phyloP scores from a whole-genome alignment of 2,888 invertebrate genomes.

The Eremobia ochroleuca region DNA sequence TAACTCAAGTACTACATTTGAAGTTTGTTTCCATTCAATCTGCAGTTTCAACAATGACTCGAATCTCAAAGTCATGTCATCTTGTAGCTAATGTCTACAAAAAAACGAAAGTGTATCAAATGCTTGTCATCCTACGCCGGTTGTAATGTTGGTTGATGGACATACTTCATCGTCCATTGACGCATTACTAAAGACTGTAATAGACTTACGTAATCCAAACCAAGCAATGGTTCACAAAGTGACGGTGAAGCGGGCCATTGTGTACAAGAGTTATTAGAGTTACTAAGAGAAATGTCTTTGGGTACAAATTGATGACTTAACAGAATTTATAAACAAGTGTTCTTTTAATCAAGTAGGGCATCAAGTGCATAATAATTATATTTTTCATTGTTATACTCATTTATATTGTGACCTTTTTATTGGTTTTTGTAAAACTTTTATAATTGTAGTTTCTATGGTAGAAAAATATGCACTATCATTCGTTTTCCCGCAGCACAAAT shows the following conservation, averaged over 20 bases:
- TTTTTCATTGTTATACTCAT: conserved; percentile 19
- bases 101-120: conserved; percentile 60
- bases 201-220: background rate
- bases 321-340: conserved; percentile 37
- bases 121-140: conserved; percentile 49
- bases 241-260: conserved; percentile 36
- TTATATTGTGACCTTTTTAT: conserved; percentile 13
- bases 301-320: conserved; percentile 45
- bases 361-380: conserved; percentile 39
- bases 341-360: conserved; percentile 37
- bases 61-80: conserved; percentile 36
- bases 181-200: conserved; percentile 13
- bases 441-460: background rate
- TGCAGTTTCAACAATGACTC: conserved; percentile 16
- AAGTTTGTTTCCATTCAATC: background rate
- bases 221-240: conserved; percentile 23
- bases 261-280: conserved; percentile 45
- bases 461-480: background rate
- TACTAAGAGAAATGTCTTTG: conserved; percentile 51
- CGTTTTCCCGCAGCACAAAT: background rate
- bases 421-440: conserved; percentile 3
- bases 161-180: conserved; percentile 20
- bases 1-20: background rate
- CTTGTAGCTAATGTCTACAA: conserved; percentile 37
- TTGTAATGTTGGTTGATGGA: conserved; percentile 20